Evolutionary conservation across 2,888 invertebrate species (phyloP).

Genomic region (Thereva nobilitata): DNA sequence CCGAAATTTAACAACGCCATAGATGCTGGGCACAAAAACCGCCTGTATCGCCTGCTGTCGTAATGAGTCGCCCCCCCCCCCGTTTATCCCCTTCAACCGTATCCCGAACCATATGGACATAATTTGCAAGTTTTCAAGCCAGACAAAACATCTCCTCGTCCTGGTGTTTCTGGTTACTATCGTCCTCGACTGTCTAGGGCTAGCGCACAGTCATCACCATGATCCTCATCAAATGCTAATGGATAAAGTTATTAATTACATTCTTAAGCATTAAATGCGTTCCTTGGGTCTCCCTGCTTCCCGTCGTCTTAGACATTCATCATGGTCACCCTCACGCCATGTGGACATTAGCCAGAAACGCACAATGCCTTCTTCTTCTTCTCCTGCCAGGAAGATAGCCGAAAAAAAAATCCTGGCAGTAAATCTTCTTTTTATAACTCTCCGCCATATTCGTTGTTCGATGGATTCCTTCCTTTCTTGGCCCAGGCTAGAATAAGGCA

Average conservation of each 20-base stretch:
- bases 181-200: neutral
- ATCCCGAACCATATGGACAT: neutral
- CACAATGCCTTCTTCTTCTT: conserved; percentile 6
- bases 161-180: neutral
- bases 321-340: neutral
- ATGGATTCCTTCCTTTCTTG: conserved; percentile 8
- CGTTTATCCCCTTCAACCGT: conserved; percentile 7
- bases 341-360: conserved; percentile 14
- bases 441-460: conserved; percentile 5
- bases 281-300: neutral
- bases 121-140: too few species aligned
- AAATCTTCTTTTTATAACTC: conserved; percentile 33
- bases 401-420: conserved; percentile 31
- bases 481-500: neutral
- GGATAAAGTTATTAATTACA: conserved; percentile 28
- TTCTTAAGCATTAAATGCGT: conserved; percentile 5
- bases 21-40: conserved; percentile 18
- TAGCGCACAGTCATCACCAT: conserved; percentile 1
- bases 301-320: neutral
- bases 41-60: conserved; percentile 1
- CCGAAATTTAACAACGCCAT: conserved; percentile 28
- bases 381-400: neutral
- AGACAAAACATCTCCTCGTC: too few species aligned
- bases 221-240: conserved; percentile 16
- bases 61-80: neutral